These are phyloP conservation scores for Seriola rivoliana DNA, from an alignment of 2,113 vertebrate species.

Conservation along the genomic window DNA sequence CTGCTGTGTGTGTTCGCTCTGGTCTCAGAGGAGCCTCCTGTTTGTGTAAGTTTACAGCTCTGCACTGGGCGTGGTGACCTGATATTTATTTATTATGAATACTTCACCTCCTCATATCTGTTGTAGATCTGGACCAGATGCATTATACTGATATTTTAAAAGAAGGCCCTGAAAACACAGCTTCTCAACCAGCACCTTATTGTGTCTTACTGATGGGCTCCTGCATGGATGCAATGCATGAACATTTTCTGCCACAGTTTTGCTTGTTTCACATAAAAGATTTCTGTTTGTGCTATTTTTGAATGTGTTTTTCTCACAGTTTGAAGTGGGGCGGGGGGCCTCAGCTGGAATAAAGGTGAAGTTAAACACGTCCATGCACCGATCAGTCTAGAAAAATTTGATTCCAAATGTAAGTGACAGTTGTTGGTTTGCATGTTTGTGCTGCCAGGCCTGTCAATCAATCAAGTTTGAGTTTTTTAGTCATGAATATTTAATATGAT, in stretches of 20 bases:
- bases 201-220: not conserved
- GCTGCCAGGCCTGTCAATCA: too few relatives aligned
- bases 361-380: too few relatives aligned
- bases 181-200: not conserved
- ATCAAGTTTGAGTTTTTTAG: too few relatives aligned
- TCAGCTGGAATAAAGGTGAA: too few relatives aligned
- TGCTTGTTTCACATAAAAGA: not conserved
- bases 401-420: not conserved
- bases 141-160: not conserved
- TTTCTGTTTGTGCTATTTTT: not conserved
- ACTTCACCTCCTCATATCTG: not conserved
- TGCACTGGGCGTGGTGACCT: not conserved
- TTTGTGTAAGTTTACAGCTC: not conserved
- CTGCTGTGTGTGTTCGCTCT: not conserved
- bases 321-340: not conserved
- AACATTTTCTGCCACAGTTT: not conserved
- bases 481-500: too few relatives aligned
- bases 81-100: not conserved
- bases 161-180: not conserved
- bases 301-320: not conserved
- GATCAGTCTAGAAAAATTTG: not conserved
- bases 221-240: not conserved
- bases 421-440: too few relatives aligned
- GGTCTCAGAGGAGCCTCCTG: not conserved
- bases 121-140: not conserved